Evolutionary conservation across 2,888 invertebrate genomes (phyloP), one percentile per base, ranked within the genome.

Genomic region (Mythimna pallens): DNA sequence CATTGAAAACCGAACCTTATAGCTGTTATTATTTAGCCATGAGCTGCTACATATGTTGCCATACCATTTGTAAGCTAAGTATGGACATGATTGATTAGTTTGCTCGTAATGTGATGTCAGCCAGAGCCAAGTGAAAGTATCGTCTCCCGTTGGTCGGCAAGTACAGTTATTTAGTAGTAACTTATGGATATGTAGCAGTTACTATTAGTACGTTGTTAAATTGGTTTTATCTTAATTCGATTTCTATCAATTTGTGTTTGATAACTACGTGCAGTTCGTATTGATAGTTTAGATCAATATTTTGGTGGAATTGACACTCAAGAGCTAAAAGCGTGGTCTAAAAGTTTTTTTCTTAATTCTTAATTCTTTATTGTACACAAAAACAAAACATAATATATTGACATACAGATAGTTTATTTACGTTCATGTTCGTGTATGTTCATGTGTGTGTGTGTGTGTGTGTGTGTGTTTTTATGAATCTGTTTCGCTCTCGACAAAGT

Each of bases 121-220:
- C 8, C 9, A 25, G 17, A 47, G 17, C 17, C 47, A 20, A 47
- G 82, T 82, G 78, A 78, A 78, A 78, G 78, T 78, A 65, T 43
- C 52, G 7, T 50, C 70, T 69, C 82, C 78, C 70, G 78, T 65
- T 78, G 78, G 17, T 58, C 43, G 55, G 4, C 20, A 34, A 76
- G 50, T 58, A 82, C 82, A 70, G 78, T 78, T 82, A 78, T 62
- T 52, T 63, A 55, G 47, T 54, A 40, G 65, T 62, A 47, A 82
- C 78, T 65, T 78, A 78, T 70, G 65, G 78, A 70, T 61, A 57
- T 77, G 65, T 62, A 65, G 47, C 70, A 52, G 70, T 77, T 69
- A 81, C 64, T 64, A 65, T 61, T 64, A 47, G 20, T 47, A 47
- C 30, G 43, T 47, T 36, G 25, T 20, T 34, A 25, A 61, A 76